Evolutionary conservation across 2,797 vertebrate species (phyloP).

Genomic region (Triplophysa yarkandensis): DNA sequence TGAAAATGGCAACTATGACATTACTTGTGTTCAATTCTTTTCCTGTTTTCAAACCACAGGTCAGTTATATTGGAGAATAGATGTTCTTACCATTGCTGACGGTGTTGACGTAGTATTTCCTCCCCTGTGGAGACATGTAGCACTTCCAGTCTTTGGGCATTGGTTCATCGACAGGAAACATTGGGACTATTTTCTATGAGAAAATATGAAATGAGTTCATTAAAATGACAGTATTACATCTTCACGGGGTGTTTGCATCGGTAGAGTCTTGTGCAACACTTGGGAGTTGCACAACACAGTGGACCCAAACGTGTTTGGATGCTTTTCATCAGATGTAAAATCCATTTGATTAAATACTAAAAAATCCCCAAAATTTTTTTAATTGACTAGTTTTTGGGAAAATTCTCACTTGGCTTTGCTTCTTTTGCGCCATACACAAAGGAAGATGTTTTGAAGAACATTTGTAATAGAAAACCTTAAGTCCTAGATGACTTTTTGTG

Average conservation of each 20-base stretch:
- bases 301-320: background rate
- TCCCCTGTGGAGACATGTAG: conserved; percentile 95
- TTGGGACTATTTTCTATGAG: conserved; percentile 85
- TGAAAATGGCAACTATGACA: background rate
- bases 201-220: conserved; percentile 38
- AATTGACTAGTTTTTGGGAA: no score
- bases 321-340: background rate
- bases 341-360: background rate
- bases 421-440: no score
- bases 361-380: no score
- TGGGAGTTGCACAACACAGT: background rate
- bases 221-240: background rate
- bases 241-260: background rate
- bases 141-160: conserved; percentile 93
- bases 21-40: background rate
- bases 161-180: conserved; percentile 79
- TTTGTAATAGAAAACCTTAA: no score
- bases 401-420: no score
- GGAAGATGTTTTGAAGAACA: no score
- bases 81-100: conserved; percentile 86
- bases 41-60: background rate
- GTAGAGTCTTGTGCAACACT: background rate
- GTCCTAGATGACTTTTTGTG: no score
- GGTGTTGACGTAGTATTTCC: conserved; percentile 94
- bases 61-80: conserved; percentile 25